Percentiles rank a stretch among this genome's conserved stretches.
Evolutionary conservation across 1,140 invertebrate genomes (phyloP).

Genomic region (Musca domestica): DNA sequence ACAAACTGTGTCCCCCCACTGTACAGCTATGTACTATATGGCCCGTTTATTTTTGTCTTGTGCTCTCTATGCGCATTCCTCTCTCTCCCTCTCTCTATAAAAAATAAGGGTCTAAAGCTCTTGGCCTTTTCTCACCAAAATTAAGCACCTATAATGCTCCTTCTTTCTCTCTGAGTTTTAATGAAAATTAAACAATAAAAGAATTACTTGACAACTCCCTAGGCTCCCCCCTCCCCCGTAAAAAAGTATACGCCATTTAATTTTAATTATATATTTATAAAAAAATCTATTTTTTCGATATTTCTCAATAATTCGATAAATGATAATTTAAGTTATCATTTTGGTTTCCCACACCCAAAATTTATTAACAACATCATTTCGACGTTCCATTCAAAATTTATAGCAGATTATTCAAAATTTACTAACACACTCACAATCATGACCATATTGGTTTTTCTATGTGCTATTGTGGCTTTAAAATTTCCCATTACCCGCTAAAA

Average conservation of each 20-base stretch:
- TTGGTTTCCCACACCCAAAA: background rate
- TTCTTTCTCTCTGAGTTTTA: no score
- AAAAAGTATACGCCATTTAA: constrained; percentile 22
- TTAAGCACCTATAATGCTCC: background rate
- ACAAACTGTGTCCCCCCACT: background rate
- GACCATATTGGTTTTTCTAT: background rate
- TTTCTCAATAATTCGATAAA: background rate
- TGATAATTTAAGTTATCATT: background rate
- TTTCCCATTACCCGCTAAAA: background rate
- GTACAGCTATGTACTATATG: background rate
- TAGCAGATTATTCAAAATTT: background rate
- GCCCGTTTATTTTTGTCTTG: no score
- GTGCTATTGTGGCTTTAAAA: background rate
- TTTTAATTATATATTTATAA: background rate
- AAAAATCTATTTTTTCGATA: background rate
- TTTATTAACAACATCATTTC: background rate
- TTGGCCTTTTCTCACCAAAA: background rate
- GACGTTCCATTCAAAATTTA: background rate
- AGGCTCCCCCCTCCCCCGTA: background rate
- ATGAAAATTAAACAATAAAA: no score
- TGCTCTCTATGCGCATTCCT: no score
- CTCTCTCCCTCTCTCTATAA: no score
- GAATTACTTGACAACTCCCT: background rate
- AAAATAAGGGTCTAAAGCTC: constrained; percentile 5
- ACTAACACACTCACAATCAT: background rate